Evolutionary conservation across 2,113 vertebrate genomes (phyloP).

Genomic region (Enhydra lutris): DNA sequence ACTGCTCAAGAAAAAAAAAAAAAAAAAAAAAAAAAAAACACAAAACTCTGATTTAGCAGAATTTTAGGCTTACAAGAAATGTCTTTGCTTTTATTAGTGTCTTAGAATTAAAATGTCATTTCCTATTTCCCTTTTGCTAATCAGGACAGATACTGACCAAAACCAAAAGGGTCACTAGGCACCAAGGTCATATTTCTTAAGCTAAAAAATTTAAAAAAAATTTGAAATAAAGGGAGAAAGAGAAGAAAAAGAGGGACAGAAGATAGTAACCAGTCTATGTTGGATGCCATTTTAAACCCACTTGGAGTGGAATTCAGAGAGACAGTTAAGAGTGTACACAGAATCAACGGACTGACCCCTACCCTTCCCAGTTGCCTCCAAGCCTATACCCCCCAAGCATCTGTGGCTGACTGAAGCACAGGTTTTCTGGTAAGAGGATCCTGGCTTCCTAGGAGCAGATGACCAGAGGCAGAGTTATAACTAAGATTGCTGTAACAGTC

Average conservation of each 20-base stretch:
- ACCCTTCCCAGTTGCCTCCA: background rate
- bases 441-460: background rate
- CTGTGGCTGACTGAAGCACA: background rate
- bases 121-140: background rate
- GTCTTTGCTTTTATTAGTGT: conserved; percentile 7
- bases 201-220: background rate
- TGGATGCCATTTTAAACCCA: background rate
- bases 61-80: conserved; percentile 39
- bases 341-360: background rate
- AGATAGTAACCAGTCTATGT: background rate
- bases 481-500: background rate
- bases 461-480: background rate
- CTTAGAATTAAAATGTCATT: background rate
- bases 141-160: background rate
- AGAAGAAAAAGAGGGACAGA: background rate
- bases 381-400: background rate
- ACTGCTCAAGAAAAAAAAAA: background rate
- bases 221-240: background rate
- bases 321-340: background rate
- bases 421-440: background rate
- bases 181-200: background rate
- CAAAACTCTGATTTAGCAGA: background rate
- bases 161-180: background rate
- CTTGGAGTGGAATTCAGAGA: background rate
- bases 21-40: background rate